These are phyloP conservation scores for Anoplopoma fimbria DNA, from an alignment of 2,113 vertebrate species.

Conservation along the genomic window DNA sequence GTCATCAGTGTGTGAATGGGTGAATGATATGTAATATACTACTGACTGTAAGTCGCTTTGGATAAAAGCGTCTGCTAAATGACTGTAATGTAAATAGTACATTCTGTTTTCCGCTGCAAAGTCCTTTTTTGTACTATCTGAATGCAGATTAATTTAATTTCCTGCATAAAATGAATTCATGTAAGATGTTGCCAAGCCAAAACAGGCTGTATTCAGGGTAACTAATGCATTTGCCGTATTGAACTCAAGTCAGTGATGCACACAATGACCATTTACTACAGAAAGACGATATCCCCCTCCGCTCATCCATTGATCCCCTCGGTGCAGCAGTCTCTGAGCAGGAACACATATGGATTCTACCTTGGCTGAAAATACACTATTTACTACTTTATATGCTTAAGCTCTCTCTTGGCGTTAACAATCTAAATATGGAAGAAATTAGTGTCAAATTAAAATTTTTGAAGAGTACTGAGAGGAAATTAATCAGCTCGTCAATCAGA, in stretches of 20 bases:
- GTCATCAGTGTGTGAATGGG: too few species aligned
- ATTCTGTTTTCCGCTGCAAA: neutral
- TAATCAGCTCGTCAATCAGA: conserved; percentile 36
- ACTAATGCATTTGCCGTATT: conserved; percentile 4
- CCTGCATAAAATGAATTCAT: neutral
- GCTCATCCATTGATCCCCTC: conserved; percentile 20
- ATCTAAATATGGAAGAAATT: neutral
- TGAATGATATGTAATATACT: too few species aligned
- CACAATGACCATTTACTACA: conserved; percentile 12
- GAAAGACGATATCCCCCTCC: neutral
- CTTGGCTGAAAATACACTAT: conserved; percentile 27
- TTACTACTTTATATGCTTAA: neutral
- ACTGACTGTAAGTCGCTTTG: too few species aligned
- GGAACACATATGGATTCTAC: conserved; percentile 24
- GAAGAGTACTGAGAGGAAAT: neutral
- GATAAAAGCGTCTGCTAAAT: too few species aligned
- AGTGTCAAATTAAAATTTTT: neutral
- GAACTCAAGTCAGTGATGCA: conserved; percentile 4
- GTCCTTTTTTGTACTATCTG: neutral
- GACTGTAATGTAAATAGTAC: neutral
- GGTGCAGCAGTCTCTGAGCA: conserved; percentile 5
- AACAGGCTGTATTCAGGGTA: neutral
- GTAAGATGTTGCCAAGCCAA: neutral
- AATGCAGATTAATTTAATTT: neutral
- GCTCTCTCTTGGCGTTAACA: neutral